Percentiles rank a stretch among this genome's conserved stretches.
Conservation (phyloP, 2,888 invertebrate species). For the Drosophila atripex region DNA sequence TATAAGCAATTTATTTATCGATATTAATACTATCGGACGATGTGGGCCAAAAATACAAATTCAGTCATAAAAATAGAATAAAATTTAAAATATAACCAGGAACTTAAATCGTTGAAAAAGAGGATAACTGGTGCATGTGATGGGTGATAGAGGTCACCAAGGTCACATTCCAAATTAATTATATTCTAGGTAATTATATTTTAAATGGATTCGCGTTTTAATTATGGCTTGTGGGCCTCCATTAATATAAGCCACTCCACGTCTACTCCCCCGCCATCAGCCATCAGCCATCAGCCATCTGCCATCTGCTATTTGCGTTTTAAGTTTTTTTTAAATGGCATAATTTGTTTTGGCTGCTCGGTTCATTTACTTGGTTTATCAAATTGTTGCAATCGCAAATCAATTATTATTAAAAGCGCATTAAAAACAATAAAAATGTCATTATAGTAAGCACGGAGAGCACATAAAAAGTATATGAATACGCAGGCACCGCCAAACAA, state of each 20-base stretch:
- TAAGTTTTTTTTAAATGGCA: constrained; percentile 16
- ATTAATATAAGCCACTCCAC: constrained; percentile 14
- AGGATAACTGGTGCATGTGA: neutral
- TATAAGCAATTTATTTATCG: too few relatives aligned
- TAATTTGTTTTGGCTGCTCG: constrained; percentile 35
- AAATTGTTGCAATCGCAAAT: constrained; percentile 63
- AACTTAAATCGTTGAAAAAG: neutral
- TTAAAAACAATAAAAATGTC: constrained; percentile 74
- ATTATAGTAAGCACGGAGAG: constrained; percentile 49
- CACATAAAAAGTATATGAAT: neutral
- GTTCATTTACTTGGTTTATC: constrained; percentile 56
- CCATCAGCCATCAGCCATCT: too few relatives aligned
- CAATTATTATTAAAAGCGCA: constrained; percentile 75
- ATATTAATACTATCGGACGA: too few relatives aligned
- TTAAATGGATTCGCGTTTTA: constrained; percentile 5
- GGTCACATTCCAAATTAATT: constrained; percentile 2
- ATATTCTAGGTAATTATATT: constrained; percentile 11
- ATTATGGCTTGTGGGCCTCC: neutral
- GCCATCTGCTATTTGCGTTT: neutral
- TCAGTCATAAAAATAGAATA: too few relatives aligned
- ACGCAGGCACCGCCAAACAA: too few relatives aligned
- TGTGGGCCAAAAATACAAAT: too few relatives aligned
- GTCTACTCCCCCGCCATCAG: neutral
- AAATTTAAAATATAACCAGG: too few relatives aligned
- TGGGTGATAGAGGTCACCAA: neutral